Conservation (phyloP, 2,113 vertebrate genomes). For the Oryzias curvinotus region DNA sequence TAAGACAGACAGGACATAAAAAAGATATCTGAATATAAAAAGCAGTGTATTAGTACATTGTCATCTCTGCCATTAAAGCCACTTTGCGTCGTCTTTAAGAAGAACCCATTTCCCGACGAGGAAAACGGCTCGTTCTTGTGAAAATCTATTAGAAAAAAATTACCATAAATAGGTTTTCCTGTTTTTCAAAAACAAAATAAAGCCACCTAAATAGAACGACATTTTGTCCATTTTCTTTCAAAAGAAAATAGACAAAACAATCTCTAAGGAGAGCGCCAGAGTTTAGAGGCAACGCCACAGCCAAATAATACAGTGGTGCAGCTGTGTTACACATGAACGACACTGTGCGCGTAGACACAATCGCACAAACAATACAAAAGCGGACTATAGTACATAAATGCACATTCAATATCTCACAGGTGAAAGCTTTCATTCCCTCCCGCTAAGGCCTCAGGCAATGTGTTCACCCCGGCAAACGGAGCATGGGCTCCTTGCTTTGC, state of each 20-base stretch:
- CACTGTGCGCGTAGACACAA: slow-evolving; percentile 24
- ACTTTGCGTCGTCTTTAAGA: slow-evolving; percentile 35
- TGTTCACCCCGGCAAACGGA: slow-evolving; percentile 70
- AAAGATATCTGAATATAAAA: not conserved
- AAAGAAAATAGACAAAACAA: slow-evolving; percentile 57
- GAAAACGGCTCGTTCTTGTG: slow-evolving; percentile 31
- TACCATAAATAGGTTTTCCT: slow-evolving; percentile 36
- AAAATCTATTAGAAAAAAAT: slow-evolving; percentile 45
- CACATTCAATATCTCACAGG: slow-evolving; percentile 71
- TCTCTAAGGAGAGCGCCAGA: slow-evolving; percentile 56
- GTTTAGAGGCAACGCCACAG: slow-evolving; percentile 45
- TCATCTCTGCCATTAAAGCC: slow-evolving; percentile 27
- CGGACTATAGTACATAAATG: slow-evolving; percentile 30
- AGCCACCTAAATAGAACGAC: slow-evolving; percentile 10
- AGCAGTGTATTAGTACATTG: not conserved
- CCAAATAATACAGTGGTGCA: slow-evolving; percentile 36
- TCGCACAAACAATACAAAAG: slow-evolving; percentile 40
- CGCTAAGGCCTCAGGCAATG: slow-evolving; percentile 62
- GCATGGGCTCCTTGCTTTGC: slow-evolving; percentile 57
- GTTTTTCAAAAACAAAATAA: slow-evolving; percentile 7
- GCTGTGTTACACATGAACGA: slow-evolving; percentile 44
- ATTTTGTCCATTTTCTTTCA: slow-evolving; percentile 37
- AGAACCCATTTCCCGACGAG: slow-evolving; percentile 23
- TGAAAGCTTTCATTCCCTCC: slow-evolving; percentile 70
- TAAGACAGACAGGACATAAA: not conserved